Evolutionary conservation across 2,797 vertebrate species (phyloP).

Genomic region (Nothura maculosa): DNA sequence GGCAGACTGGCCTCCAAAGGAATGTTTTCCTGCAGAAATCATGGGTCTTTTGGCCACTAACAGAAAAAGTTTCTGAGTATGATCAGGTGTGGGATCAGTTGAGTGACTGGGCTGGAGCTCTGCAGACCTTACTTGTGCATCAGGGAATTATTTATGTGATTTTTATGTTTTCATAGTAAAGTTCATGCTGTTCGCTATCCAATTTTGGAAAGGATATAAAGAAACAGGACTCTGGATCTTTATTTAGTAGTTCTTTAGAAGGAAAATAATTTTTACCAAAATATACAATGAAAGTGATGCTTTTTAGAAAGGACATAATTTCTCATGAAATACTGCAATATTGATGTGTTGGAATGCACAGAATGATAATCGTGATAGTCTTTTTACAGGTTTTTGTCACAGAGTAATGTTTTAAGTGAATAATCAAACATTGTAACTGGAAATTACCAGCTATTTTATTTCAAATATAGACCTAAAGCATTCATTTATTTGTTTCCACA

Average conservation of each 20-base stretch:
- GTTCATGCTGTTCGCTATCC: not conserved
- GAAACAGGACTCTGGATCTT: not conserved
- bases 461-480: not conserved
- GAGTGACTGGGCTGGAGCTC: not conserved
- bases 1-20: not conserved
- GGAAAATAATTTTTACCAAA: not conserved
- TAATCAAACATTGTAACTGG: not conserved
- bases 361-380: not conserved
- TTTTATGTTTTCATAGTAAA: not conserved
- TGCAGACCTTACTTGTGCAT: not conserved
- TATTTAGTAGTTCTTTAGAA: not conserved
- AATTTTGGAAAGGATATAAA: not conserved
- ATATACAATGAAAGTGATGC: not conserved
- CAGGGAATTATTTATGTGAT: not conserved
- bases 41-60: not conserved
- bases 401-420: not conserved
- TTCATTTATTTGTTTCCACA: constrained; percentile 82
- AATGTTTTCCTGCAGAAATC: not conserved
- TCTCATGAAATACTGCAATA: not conserved
- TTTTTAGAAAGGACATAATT: not conserved
- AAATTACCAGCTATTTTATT: not conserved
- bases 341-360: not conserved
- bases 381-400: constrained; percentile 6
- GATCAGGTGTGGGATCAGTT: not conserved
- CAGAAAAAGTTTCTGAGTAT: not conserved